Evolutionary conservation across 2,113 vertebrate species (phyloP), one percentile per base, ranked within the genome.

Genomic region (Indicator maculatus): DNA sequence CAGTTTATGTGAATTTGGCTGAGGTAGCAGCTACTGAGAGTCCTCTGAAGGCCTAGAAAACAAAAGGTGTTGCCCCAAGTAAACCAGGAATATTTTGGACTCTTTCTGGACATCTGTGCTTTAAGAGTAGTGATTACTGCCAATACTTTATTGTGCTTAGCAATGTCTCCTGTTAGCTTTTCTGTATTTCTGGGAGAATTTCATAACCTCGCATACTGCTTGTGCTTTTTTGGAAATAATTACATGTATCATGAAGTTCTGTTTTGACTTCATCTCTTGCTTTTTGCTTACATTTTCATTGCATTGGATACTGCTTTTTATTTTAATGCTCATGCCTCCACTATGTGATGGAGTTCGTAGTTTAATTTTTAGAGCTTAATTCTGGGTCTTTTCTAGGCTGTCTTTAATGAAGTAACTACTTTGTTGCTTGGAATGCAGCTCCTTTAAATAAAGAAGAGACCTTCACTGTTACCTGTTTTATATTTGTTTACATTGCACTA

Each of bases 181-280:
- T 94, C 60, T 7, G 1, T 70, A 26, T 63, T 83, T 88, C 59
- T 45, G 47, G n/a, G 38, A 50, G 14, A 12, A 66, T 87, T 93
- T 93, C 13, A 58, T 88, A 89, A 89, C 82, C 50, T 89, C 55
- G 18, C 28, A 75, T 82, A 89, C n/a, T 89, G 71, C 64, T 76
- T 52, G 8, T 73, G 67, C 72, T 83, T 85, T 96, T 41, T 83
- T 1, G 2, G 55, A n/a, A 88, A 39, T 65, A 91, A 66, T 93
- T 76, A 73, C 0, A 0, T n/a, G 16, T 50, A 66, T 66, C 39
- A 66, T 12, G 38, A 82, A 79, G 24, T 66, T 45, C 44, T 85
- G 30, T 82, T 92, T 95, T 79, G 27, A 52, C 67, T 91, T 94
- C 36, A 83, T 82, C 39, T 92, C 58, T 87, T 92, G 52, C 2